A percentile compares a stretch with the other conserved stretches of the same genome.
These are phyloP conservation scores for Agrotis ipsilon DNA, from an alignment of 2,888 invertebrate genomes.

Conservation along the genomic window DNA sequence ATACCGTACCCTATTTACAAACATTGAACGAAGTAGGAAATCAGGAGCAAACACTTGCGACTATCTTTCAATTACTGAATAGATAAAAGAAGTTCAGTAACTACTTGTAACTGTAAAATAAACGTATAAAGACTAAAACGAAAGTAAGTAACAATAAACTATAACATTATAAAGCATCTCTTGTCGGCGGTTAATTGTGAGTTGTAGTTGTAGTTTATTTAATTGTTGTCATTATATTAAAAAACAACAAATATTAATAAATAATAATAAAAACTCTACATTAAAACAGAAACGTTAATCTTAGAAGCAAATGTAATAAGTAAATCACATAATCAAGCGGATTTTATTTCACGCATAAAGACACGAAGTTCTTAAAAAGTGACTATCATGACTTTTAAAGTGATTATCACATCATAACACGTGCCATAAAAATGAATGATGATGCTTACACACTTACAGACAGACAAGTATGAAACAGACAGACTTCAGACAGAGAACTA, in stretches of 20 bases:
- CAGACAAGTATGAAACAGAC: constrained; percentile 33
- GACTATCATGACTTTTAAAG: constrained; percentile 11
- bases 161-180: no score
- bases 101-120: no score
- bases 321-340: constrained; percentile 12
- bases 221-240: no score
- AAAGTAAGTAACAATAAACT: no score
- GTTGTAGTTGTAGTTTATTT: no score
- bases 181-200: no score
- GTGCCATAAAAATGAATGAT: constrained; percentile 34
- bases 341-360: neutral
- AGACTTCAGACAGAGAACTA: constrained; percentile 39
- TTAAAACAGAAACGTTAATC: constrained; percentile 22
- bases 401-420: constrained; percentile 42
- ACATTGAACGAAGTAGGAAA: constrained; percentile 67
- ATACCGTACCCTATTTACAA: constrained; percentile 73
- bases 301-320: constrained; percentile 14
- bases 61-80: neutral
- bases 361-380: neutral
- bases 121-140: no score
- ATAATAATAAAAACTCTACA: neutral
- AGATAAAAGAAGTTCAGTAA: constrained; percentile 4
- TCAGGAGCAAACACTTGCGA: constrained; percentile 16
- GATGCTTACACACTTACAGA: constrained; percentile 32
- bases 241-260: no score